Percentiles rank a stretch among this genome's conserved stretches.
These are phyloP conservation scores for Nebria salina DNA, from an alignment of 2,888 invertebrate species.

Conservation along the genomic window DNA sequence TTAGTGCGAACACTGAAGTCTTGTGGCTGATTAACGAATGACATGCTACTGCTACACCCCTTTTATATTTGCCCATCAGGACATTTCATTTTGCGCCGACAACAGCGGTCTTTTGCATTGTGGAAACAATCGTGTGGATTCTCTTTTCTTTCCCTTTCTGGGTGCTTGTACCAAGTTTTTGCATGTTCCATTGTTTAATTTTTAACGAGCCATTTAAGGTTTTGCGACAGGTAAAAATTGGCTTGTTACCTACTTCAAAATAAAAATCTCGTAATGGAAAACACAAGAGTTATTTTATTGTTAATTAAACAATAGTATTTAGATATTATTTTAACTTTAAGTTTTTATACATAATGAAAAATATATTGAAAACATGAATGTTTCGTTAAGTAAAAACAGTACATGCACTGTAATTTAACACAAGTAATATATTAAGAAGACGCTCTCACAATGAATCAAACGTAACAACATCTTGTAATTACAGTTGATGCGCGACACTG, in stretches of 20 bases:
- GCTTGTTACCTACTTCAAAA: neutral
- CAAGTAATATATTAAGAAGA: slow-evolving; percentile 8
- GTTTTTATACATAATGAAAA: no score
- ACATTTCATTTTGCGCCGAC: neutral
- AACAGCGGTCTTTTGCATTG: neutral
- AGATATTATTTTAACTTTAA: no score
- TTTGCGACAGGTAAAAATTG: slow-evolving; percentile 34
- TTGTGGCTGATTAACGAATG: slow-evolving; percentile 28
- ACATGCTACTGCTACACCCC: slow-evolving; percentile 2
- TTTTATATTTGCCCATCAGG: neutral
- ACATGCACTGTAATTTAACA: slow-evolving; percentile 12
- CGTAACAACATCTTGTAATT: slow-evolving; percentile 24
- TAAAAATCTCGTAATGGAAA: neutral
- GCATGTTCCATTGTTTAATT: slow-evolving; percentile 44
- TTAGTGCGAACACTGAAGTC: slow-evolving; percentile 22
- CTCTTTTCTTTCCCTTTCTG: slow-evolving; percentile 2
- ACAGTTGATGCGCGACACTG: slow-evolving; percentile 32
- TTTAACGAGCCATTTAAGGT: slow-evolving; percentile 43
- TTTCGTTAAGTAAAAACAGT: neutral
- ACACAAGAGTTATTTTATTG: neutral
- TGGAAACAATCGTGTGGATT: slow-evolving; percentile 6
- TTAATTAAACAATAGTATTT: neutral
- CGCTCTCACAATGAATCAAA: slow-evolving; percentile 43
- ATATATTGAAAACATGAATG: neutral
- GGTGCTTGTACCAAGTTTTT: slow-evolving; percentile 28